Base-by-base conservation (phyloP, 92 coral and sea anemone species). In the Pocillopora grandis region DNA sequence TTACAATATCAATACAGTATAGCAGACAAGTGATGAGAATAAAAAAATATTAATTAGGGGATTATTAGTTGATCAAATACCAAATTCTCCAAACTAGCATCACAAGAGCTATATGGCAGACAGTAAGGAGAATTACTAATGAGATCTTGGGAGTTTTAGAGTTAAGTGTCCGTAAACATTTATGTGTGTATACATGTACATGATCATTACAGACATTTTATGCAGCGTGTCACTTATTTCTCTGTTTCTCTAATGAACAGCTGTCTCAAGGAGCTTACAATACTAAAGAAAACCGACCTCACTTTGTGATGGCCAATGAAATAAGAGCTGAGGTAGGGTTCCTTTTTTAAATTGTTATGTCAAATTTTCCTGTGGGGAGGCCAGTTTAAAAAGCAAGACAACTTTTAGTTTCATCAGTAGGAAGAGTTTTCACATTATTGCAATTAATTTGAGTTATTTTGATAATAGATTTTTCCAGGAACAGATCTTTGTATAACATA, bases 201-300 rank as follows among this genome's bases (percentile, higher is more conserved):
- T 27, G 31, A 27, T 27, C 31, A 27, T 27, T 0, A 27, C 31
- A 27, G 31, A 27, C 31, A 27, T 27, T 37, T 73, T 36, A 74
- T 76, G 35, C 23, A 52, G 12, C 4, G 13, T 5, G 17, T 57
- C 0, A 14, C 6, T 72, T 72, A 37, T 11, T 10, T 14, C 6
- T 37, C 1, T 72, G 55, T 69, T 68, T 69, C 7, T 58, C 0
- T 1, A 5, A 72, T 71, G 35, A 49, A 37, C 77, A 94, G 93
- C 91, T 97, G 72, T 92, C 95, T 58, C 99, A 92, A 77, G 99
- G 95, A 68, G 95, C 98, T 18, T 97, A 97, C 71, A 92, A 91
- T 84, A 89, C 93, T 33, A 87, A 91, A 64, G 95, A 92, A 72
- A 73, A 90, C 73, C 85, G 83, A 36, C 52, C 93, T 13, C 94